Base-by-base conservation (phyloP, 2,888 invertebrate genomes). In the Pseudeuparius sepicola region DNA sequence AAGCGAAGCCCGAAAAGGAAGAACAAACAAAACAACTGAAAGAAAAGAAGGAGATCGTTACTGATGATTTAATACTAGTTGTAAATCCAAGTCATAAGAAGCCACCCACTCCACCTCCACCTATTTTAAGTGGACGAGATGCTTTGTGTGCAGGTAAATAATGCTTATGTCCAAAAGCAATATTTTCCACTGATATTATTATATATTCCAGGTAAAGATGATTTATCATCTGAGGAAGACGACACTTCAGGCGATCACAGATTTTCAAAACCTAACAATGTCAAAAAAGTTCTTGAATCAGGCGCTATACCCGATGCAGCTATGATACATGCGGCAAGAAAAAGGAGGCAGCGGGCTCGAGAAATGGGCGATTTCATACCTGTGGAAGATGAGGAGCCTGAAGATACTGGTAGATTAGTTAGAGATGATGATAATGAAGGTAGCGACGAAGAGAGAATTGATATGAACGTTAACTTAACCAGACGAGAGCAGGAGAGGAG, bases 281-380 rank as follows among this genome's bases (percentile, higher is more conserved):
- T 88, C 52, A 80, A 83, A 56, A 76, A 80, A 51, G 76, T 88
- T 49, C 66, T 89, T 43, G 82, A 82, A 63, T 82, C 85, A 55
- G 94, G 94, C 10, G 81, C 79, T 47, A 96, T 96, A 56, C 96
- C 97, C 6, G 96, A 97, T 69, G 96, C 97, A 6, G 90, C 90
- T 33, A 85, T 93, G 72, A 97, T 98, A 60, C 96, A 96, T 67
- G 92, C 92, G 46, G 94, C 94, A 7, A 75, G 94, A 55, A 97
- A 97, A 65, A 77, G 86, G 42, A 71, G 97, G 52, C 96, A 96
- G 66, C 76, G 88, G 69, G 92, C 93, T 43, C 71, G 96, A 59
- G 90, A 92, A 66, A 73, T 80, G 59, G 70, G 68, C 13, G 78
- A 78, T 52, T 75, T 66, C 51, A 66, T 78, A 36, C 63, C 70